Percentiles rank a stretch among this genome's conserved stretches.
Conservation (phyloP, 2,113 vertebrate species). For the Elaphurus davidianus region DNA sequence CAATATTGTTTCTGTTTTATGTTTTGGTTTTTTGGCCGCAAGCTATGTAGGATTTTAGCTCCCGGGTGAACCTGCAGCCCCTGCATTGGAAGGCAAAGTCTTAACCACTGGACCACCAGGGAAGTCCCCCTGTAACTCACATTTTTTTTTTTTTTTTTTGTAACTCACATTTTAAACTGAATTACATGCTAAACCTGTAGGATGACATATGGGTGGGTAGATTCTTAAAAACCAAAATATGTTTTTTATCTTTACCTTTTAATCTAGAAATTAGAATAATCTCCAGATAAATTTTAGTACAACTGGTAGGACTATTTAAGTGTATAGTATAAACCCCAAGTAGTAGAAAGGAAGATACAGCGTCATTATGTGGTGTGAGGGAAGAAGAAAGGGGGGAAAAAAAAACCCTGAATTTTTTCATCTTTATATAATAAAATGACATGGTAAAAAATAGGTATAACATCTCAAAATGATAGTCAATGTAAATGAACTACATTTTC, state of each 20-base stretch:
- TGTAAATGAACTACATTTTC: neutral
- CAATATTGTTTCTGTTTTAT: neutral
- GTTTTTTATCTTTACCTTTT: neutral
- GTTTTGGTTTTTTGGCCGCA: neutral
- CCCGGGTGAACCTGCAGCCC: neutral
- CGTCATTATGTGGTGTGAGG: too few relatives aligned
- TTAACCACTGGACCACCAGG: neutral
- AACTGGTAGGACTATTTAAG: neutral
- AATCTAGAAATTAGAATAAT: neutral
- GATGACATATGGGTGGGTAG: neutral
- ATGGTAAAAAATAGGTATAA: neutral
- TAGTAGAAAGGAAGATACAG: neutral
- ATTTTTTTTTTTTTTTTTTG: too few relatives aligned
- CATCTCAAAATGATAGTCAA: neutral
- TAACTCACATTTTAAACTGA: neutral
- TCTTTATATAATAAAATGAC: neutral
- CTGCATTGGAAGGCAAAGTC: neutral
- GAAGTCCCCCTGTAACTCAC: neutral
- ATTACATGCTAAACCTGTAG: neutral
- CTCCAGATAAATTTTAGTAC: neutral
- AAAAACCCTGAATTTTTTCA: neutral
- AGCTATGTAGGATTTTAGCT: neutral
- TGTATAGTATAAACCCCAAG: neutral
- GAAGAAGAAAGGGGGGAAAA: neutral
- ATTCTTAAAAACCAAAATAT: neutral